Evolutionary conservation across 2,113 vertebrate genomes (phyloP).

Genomic region (Geothlypis trichas): DNA sequence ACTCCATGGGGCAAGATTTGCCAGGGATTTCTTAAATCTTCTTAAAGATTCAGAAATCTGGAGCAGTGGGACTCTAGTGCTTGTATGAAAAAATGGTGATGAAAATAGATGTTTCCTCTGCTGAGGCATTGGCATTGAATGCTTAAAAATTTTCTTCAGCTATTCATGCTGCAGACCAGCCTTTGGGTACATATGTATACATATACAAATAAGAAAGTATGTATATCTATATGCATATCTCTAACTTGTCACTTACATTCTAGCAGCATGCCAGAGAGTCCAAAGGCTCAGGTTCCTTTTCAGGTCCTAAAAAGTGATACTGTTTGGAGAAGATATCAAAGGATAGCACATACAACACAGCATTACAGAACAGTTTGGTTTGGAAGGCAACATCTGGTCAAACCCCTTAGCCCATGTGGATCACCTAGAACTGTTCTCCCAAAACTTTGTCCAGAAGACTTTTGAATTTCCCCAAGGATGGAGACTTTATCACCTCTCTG

Average conservation of each 20-base stretch:
- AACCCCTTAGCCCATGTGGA: rapidly evolving
- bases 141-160: not conserved
- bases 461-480: not conserved
- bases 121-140: not conserved
- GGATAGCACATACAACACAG: not conserved
- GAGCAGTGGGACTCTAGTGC: not conserved
- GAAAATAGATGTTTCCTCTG: not conserved
- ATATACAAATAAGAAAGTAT: not conserved
- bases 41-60: not conserved
- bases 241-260: not conserved
- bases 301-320: not conserved
- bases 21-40: not conserved
- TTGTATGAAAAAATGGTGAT: not conserved
- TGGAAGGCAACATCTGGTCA: not conserved
- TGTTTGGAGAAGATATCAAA: not conserved
- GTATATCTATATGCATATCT: rapidly evolving
- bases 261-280: not conserved
- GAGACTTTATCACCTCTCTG: not conserved
- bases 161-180: not conserved
- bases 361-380: rapidly evolving
- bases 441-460: not conserved
- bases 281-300: not conserved
- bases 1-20: not conserved
- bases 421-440: not conserved
- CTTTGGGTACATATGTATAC: not conserved